phyloP scores from a whole-genome alignment of 2,113 vertebrate species.

The Accipiter virgatus region DNA sequence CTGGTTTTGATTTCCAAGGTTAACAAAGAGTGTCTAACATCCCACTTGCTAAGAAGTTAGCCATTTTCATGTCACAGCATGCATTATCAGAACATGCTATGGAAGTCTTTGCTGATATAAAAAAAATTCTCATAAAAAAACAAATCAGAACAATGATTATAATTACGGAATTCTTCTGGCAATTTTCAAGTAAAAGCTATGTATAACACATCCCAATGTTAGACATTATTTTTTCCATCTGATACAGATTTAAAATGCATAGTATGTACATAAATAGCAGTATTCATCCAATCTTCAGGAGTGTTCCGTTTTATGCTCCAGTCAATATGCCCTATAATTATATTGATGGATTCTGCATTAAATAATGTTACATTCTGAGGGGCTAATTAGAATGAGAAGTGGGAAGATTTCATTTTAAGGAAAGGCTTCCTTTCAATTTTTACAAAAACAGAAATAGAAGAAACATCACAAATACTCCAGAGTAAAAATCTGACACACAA shows the following conservation, averaged over 20 bases:
- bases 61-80: neutral
- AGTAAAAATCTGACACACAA: neutral
- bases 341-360: neutral
- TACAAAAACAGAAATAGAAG: neutral
- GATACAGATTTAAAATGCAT: constrained; percentile 52
- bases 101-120: neutral
- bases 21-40: neutral
- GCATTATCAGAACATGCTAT: neutral
- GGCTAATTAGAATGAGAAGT: neutral
- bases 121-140: neutral
- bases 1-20: neutral
- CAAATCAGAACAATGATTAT: neutral
- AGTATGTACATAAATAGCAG: constrained; percentile 12
- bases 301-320: neutral
- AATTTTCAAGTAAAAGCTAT: neutral
- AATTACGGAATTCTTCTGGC: neutral
- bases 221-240: constrained; percentile 59
- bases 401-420: neutral
- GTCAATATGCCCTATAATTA: neutral
- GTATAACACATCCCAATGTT: neutral
- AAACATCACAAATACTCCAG: neutral
- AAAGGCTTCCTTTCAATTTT: neutral
- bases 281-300: neutral
- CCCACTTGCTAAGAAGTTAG: neutral
- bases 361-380: neutral